These are phyloP conservation scores for Xenotilapia flavipinnis DNA, from an alignment of 2,113 vertebrate genomes.

Conservation along the genomic window DNA sequence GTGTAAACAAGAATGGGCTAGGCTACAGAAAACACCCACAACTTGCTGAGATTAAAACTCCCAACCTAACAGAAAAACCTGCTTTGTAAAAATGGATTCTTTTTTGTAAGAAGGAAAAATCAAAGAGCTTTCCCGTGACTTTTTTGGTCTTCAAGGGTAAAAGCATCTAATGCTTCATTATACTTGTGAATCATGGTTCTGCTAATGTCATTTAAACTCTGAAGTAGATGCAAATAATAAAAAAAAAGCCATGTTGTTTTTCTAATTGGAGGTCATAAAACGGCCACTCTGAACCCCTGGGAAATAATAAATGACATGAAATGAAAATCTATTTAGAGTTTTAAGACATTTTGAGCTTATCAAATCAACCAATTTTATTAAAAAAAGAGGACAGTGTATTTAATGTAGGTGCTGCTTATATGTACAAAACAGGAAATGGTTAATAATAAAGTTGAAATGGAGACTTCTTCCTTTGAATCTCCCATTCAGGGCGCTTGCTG, in stretches of 20 bases:
- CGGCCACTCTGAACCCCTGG: background rate
- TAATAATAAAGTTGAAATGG: background rate
- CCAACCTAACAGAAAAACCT: background rate
- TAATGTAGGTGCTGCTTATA: background rate
- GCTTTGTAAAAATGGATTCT: background rate
- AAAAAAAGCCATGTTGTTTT: background rate
- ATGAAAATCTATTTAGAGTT: background rate
- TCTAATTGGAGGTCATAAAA: background rate
- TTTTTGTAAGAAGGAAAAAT: background rate
- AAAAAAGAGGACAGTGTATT: background rate
- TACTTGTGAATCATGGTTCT: background rate
- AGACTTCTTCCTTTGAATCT: slow-evolving; percentile 3
- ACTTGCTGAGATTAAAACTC: background rate
- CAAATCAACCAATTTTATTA: background rate
- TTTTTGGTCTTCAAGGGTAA: background rate
- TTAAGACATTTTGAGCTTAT: background rate
- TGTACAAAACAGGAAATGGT: background rate
- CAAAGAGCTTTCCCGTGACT: background rate
- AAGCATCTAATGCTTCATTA: background rate
- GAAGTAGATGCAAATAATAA: background rate
- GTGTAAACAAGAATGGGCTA: background rate
- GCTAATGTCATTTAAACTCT: background rate
- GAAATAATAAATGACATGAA: background rate
- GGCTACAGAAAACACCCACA: background rate
- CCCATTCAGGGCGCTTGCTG: slow-evolving; percentile 6